phyloP scores from a whole-genome alignment of 2,113 vertebrate species.

The Cavia aperea region DNA sequence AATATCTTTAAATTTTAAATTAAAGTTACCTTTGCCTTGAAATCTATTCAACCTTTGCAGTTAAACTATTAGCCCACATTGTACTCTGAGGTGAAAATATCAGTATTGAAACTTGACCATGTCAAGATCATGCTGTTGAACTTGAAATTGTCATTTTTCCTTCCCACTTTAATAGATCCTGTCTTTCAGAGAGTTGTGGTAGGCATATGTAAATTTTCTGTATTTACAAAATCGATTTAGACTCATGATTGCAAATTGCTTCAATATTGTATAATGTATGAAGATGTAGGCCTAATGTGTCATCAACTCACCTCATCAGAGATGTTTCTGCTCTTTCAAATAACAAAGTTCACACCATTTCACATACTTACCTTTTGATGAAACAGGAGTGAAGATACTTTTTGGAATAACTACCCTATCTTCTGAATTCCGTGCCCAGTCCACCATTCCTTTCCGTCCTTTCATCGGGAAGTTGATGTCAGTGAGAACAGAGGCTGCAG shows the following conservation, averaged over 20 bases:
- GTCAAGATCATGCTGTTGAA: neutral
- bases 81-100: neutral
- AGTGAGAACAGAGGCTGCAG: constrained; percentile 94
- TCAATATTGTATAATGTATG: neutral
- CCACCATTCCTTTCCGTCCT: constrained; percentile 99
- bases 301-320: neutral
- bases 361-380: constrained; percentile 86
- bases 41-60: neutral
- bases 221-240: neutral
- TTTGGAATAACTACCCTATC: constrained; percentile 98
- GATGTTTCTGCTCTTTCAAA: neutral
- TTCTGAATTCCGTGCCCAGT: constrained; percentile 99
- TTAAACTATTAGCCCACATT: neutral
- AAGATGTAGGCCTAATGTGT: neutral
- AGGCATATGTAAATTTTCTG: neutral
- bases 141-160: neutral
- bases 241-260: neutral
- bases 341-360: neutral
- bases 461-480: constrained; percentile 99
- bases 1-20: neutral
- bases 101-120: neutral
- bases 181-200: neutral
- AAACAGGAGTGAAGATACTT: constrained; percentile 92
- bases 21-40: neutral
- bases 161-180: neutral